phyloP scores from a whole-genome alignment of 2,888 invertebrate species.

The Andrena bucephala region DNA sequence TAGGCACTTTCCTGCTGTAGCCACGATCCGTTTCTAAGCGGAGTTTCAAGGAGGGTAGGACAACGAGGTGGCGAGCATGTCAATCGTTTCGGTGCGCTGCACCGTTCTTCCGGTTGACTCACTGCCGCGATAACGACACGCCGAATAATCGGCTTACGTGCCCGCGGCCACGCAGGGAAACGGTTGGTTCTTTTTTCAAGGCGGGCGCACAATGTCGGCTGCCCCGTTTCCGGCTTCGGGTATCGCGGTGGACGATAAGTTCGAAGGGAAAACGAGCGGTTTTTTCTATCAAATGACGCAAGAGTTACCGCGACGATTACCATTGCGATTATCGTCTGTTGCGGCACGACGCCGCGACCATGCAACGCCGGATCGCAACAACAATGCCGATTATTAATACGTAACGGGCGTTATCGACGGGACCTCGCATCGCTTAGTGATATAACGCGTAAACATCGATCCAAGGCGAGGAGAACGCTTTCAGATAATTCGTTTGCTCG shows the following conservation, averaged over 20 bases:
- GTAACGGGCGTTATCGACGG: constrained; percentile 43
- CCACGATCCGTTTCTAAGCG: background rate
- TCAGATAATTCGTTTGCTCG: constrained; percentile 35
- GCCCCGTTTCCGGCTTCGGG: background rate
- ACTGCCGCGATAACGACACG: constrained; percentile 57
- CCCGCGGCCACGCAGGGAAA: constrained; percentile 39
- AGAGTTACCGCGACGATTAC: constrained; percentile 27
- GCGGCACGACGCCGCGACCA: background rate
- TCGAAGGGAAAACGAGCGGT: background rate
- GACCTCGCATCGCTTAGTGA: constrained; percentile 22
- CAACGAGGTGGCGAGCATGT: background rate
- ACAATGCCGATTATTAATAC: constrained; percentile 51
- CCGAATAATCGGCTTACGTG: constrained; percentile 65
- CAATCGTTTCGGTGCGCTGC: constrained; percentile 23
- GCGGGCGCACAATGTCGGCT: background rate
- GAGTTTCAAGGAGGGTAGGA: constrained; percentile 12
- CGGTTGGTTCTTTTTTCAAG: background rate
- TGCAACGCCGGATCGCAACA: constrained; percentile 17
- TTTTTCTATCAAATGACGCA: constrained; percentile 35
- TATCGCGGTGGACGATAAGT: too few relatives aligned
- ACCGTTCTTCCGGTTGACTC: constrained; percentile 65
- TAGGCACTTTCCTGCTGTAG: background rate
- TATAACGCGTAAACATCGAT: constrained; percentile 54
- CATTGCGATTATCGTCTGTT: constrained; percentile 34
- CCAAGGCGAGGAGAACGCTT: constrained; percentile 29